Base-by-base conservation (phyloP, 1,140 invertebrate genomes). In the Trichonephila clavata region DNA sequence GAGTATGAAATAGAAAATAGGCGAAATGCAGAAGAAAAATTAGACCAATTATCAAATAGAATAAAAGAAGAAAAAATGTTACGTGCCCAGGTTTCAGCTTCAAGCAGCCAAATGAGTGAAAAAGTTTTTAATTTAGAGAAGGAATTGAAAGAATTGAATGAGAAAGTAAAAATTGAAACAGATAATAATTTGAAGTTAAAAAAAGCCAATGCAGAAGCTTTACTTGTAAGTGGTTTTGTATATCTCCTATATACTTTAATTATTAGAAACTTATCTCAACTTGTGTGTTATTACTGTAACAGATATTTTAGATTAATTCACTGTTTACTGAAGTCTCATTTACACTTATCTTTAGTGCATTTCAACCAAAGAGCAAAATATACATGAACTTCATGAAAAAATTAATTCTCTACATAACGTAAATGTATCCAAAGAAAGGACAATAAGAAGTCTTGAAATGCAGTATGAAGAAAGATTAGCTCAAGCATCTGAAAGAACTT, bases 61-160 rank as follows among this genome's bases (percentile, higher is more conserved):
- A 96, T 98, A 50, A 98, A 98, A 95, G 98, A 98, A 83, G 98
- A 99, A 95, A 98, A 98, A 95, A 98, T 97, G 95, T 97, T 97
- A 95, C 96, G 98, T 95, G 97, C 97, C 7, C 97, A 98, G 94
- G 98, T 98, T 95, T 84, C 94, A 43, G 97, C 97, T 94, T 98
- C 97, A 94, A 98, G 97, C 95, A 97, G 97, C 95, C 97, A 98
- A 94, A 97, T 97, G 94, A 97, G 97, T 94, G 98, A 99, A 95
- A 98, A 98, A 95, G 97, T 98, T 57, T 97, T 97, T 61, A 96
- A 96, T 10, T 95, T 99, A 68, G 98, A 99, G 95, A 99, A 98
- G 95, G 96, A 97, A 95, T 96, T 99, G 27, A 96, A 96, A 60
- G 98, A 99, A 94, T 96, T 99, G 96, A 98, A 98, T 95, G 98